Conservation (phyloP, 2,797 vertebrate species). For the Todus mexicanus region DNA sequence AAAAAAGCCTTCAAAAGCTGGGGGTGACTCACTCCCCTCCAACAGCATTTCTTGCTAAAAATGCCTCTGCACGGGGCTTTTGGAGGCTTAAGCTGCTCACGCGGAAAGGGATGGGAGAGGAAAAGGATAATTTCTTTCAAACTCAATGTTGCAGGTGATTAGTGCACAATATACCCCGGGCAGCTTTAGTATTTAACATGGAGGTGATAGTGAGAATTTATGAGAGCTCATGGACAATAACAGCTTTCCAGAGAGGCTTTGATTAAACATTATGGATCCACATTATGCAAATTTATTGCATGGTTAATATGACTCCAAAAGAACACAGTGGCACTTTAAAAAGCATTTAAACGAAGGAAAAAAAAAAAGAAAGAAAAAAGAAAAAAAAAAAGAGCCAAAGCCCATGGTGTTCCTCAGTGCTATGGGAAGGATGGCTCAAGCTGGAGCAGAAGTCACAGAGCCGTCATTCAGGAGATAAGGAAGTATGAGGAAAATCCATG, state of each 20-base stretch:
- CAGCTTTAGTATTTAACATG: conserved; percentile 36
- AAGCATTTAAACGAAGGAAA: conserved; percentile 9
- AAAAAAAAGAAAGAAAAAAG: neutral
- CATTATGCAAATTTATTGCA: conserved; percentile 55
- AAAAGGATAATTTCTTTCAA: conserved; percentile 10
- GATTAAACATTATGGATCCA: conserved; percentile 46
- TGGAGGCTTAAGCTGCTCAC: neutral
- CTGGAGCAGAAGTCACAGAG: neutral
- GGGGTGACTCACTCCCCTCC: accelerated
- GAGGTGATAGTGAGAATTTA: conserved; percentile 43
- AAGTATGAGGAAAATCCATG: neutral
- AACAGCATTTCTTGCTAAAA: neutral
- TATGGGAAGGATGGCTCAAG: neutral
- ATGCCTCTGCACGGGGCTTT: accelerated
- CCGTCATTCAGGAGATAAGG: neutral
- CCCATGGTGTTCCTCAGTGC: neutral
- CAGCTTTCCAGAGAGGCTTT: conserved; percentile 39
- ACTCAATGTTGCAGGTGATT: conserved; percentile 12
- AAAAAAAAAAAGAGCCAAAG: neutral
- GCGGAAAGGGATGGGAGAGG: neutral
- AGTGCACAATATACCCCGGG: neutral
- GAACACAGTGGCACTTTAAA: conserved; percentile 55
- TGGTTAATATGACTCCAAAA: conserved; percentile 49
- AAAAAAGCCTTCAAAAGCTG: neutral
- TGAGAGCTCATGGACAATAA: conserved; percentile 39